Conservation (phyloP, 2,888 invertebrate species). For the Thecophora atra region DNA sequence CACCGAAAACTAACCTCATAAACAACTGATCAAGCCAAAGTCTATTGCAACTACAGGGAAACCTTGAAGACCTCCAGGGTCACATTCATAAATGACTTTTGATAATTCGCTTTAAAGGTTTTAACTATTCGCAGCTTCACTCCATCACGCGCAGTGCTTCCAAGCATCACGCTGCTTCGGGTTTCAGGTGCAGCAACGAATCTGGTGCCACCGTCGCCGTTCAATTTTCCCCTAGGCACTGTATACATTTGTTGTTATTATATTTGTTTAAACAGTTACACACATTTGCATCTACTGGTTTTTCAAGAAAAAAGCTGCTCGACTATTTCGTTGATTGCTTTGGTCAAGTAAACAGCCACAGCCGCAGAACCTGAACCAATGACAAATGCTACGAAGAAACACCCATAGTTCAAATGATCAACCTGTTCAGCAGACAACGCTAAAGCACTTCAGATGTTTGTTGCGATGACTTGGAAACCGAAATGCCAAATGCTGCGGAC, state of each 20-base stretch:
- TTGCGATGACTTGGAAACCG: constrained; percentile 38
- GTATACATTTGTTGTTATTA: constrained; percentile 34
- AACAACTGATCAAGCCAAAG: too few species aligned
- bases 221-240: constrained; percentile 11
- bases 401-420: background rate
- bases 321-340: constrained; percentile 45
- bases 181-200: constrained; percentile 17
- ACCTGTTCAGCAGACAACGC: background rate
- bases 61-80: too few species aligned
- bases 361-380: background rate
- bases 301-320: constrained; percentile 39
- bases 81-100: too few species aligned
- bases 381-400: background rate
- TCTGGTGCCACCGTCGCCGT: constrained; percentile 8
- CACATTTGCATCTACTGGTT: constrained; percentile 17
- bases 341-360: background rate
- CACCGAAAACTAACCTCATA: too few species aligned
- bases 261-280: constrained; percentile 40
- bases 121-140: background rate
- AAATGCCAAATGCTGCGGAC: constrained; percentile 32
- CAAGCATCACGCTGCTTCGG: background rate
- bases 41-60: too few species aligned
- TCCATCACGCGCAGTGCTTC: background rate
- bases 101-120: too few species aligned
- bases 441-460: constrained; percentile 20